phyloP scores from a whole-genome alignment of 2,113 vertebrate species.

The Podarcis raffonei region DNA sequence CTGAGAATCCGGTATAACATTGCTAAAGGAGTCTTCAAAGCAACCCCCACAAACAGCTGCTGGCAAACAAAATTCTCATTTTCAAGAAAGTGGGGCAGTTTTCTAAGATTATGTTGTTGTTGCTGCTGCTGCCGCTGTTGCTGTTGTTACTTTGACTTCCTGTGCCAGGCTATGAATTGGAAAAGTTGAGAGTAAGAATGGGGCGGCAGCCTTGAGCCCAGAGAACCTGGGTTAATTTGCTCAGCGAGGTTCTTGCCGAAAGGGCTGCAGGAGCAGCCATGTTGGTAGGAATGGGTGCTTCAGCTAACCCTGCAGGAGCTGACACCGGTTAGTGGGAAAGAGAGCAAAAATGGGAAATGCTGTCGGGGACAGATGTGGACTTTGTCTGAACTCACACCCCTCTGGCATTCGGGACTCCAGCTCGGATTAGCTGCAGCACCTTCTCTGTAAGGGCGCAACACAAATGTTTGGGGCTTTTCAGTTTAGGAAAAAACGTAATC shows the following conservation, averaged over 20 bases:
- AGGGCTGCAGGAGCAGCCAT: background rate
- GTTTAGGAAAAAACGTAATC: too few relatives aligned
- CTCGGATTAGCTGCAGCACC: background rate
- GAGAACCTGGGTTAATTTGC: too few relatives aligned
- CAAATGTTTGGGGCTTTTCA: background rate
- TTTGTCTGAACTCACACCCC: background rate
- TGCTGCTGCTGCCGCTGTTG: too few relatives aligned
- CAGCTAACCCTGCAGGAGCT: background rate
- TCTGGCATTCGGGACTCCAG: too few relatives aligned
- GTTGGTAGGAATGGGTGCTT: background rate
- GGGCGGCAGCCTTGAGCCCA: background rate
- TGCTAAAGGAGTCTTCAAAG: background rate
- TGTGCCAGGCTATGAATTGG: too few relatives aligned
- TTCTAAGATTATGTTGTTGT: background rate
- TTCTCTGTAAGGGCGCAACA: background rate
- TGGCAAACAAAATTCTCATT: background rate
- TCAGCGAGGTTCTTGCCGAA: background rate
- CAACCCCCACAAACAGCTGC: background rate
- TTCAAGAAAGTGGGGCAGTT: background rate
- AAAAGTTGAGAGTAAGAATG: background rate
- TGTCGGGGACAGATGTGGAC: background rate
- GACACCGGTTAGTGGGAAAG: background rate
- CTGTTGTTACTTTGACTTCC: too few relatives aligned
- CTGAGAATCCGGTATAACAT: too few relatives aligned
- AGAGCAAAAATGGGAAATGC: background rate